Evolutionary conservation across 2,888 invertebrate species (phyloP).

Genomic region (Macrophya alboannulata): DNA sequence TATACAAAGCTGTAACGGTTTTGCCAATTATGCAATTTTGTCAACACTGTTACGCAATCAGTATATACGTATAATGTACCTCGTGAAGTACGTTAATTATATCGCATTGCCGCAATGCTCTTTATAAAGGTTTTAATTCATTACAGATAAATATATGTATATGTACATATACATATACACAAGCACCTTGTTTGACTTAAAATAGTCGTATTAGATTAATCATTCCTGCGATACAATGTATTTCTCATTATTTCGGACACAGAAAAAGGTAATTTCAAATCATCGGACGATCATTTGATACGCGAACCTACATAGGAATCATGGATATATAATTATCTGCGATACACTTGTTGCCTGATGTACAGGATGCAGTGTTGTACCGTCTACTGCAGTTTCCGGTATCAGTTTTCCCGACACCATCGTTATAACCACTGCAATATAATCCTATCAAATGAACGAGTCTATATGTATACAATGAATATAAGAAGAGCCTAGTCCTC

Average conservation of each 20-base stretch:
- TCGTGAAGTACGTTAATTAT: background rate
- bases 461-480: background rate
- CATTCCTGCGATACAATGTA: background rate
- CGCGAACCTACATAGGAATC: background rate
- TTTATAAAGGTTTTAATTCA: background rate
- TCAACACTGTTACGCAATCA: constrained; percentile 23
- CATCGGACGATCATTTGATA: background rate
- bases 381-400: constrained; percentile 40
- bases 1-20: background rate
- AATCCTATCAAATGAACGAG: constrained; percentile 46
- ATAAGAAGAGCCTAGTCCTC: background rate
- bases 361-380: constrained; percentile 32
- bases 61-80: background rate
- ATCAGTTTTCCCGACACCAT: constrained; percentile 18
- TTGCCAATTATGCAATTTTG: constrained; percentile 31
- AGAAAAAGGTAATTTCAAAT: background rate
- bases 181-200: background rate
- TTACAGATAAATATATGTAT: too few species aligned
- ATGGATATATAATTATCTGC: constrained; percentile 21
- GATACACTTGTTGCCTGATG: constrained; percentile 17
- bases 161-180: background rate
- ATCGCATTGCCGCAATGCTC: background rate
- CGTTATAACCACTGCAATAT: constrained; percentile 14
- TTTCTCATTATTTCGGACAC: background rate
- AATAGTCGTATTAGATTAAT: background rate